Base-by-base conservation (phyloP, 2,113 vertebrate species). In the Megaceryle torquata region DNA sequence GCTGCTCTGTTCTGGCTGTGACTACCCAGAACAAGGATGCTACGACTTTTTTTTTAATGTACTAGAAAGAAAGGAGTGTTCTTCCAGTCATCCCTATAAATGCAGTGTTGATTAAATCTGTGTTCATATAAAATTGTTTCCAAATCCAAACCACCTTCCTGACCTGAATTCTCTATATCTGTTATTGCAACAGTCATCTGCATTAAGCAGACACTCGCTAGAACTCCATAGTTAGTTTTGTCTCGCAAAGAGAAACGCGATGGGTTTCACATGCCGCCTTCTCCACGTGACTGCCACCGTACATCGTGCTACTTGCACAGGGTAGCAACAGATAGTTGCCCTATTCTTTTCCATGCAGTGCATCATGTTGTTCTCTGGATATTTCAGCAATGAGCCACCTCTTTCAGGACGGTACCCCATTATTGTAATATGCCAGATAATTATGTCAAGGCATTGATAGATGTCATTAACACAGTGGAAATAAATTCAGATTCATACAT, bases 401-500 rank as follows among this genome's bases (percentile, higher is more conserved):
- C 57, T 90, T 79, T 48, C 21, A 81, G 91, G 54, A 64, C 1
- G 41, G 33, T 59, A 67, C 37, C 56, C 46, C 54, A 69, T 92
- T 90, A 91, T 82, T 83, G 46, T 48, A 82, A 90, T 20, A 60
- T 13, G 33, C 64, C 76, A 90, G 72, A 59, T n/a, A 79, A 92
- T 74, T 75, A 39, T 87, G 87, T 86, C 92, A 78, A 88, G 71
- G 61, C 89, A n/a, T 63, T 96, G 94, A 93, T 80, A 59, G 29
- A 96, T 89, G 64, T 72, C 93, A 94, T 95, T 89, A 88, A 41
- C 90, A 86, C 81, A 86, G 86, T 57, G 76, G 82, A 94, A 90
- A 95, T 94, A 95, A 94, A 97, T 97, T 78, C 90, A 64, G 84
- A 70, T 78, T 92, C 70, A 4, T 61, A 93, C 17, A 19, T 91